phyloP scores from a whole-genome alignment of 1,140 invertebrate genomes.

The Neodiprion fabricii region DNA sequence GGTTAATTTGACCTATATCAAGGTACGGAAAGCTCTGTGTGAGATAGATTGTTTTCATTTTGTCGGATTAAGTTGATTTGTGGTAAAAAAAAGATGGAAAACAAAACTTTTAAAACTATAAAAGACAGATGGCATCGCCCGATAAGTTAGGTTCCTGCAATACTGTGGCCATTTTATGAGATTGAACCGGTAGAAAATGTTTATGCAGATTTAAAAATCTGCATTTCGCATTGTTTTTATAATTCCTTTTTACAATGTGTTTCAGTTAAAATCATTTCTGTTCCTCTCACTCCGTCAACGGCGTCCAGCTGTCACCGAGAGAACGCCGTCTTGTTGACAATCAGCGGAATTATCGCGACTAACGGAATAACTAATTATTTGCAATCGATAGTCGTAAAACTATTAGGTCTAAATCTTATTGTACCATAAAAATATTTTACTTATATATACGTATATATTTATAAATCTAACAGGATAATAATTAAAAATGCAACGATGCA shows the following conservation, averaged over 20 bases:
- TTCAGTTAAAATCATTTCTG: background rate
- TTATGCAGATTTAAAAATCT: too few relatives aligned
- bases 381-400: conserved; percentile 2
- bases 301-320: background rate
- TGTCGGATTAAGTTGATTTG: too few relatives aligned
- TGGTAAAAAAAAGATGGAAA: too few relatives aligned
- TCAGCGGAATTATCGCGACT: background rate
- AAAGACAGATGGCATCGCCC: too few relatives aligned
- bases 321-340: background rate
- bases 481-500: background rate
- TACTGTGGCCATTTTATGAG: too few relatives aligned
- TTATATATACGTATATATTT: background rate
- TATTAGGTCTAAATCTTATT: background rate
- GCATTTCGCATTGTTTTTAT: too few relatives aligned
- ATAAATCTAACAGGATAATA: background rate
- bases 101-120: too few relatives aligned
- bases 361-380: background rate
- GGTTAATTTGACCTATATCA: too few relatives aligned
- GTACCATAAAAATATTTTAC: background rate
- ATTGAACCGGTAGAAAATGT: too few relatives aligned
- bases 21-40: too few relatives aligned
- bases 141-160: too few relatives aligned
- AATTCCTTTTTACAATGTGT: background rate
- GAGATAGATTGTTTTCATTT: too few relatives aligned
- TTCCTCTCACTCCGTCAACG: background rate